These are phyloP conservation scores for Macaca nemestrina DNA, from an alignment of 2,113 vertebrate genomes.

Conservation along the genomic window DNA sequence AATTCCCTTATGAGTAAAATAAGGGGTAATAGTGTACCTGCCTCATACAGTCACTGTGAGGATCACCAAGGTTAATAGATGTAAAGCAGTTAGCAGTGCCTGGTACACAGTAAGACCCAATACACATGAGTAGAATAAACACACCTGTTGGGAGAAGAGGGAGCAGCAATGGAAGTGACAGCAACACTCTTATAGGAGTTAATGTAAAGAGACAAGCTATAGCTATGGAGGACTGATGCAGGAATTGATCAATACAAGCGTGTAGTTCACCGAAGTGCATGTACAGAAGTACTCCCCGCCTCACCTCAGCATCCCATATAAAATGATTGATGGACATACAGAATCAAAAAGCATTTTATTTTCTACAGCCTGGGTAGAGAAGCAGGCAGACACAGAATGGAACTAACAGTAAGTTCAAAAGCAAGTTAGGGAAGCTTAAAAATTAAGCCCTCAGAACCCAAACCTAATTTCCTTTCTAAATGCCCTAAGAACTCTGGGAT, in stretches of 20 bases:
- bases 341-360: background rate
- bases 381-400: background rate
- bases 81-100: background rate
- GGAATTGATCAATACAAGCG: rapidly evolving
- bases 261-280: background rate
- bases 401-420: background rate
- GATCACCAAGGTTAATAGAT: background rate
- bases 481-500: background rate
- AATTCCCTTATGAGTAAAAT: background rate
- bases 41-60: background rate
- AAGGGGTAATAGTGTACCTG: background rate
- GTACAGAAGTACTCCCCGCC: too few species aligned
- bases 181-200: background rate
- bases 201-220: background rate
- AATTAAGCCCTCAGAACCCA: background rate
- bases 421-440: background rate
- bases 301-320: too few species aligned
- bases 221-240: rapidly evolving
- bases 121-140: background rate
- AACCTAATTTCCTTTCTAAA: background rate
- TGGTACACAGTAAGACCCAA: background rate
- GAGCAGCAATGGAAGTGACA: background rate
- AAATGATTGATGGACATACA: background rate
- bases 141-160: too few species aligned
- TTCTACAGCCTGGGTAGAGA: background rate